These are phyloP conservation scores for Chymomyza procnemis DNA, from an alignment of 2,888 invertebrate genomes.

Conservation along the genomic window DNA sequence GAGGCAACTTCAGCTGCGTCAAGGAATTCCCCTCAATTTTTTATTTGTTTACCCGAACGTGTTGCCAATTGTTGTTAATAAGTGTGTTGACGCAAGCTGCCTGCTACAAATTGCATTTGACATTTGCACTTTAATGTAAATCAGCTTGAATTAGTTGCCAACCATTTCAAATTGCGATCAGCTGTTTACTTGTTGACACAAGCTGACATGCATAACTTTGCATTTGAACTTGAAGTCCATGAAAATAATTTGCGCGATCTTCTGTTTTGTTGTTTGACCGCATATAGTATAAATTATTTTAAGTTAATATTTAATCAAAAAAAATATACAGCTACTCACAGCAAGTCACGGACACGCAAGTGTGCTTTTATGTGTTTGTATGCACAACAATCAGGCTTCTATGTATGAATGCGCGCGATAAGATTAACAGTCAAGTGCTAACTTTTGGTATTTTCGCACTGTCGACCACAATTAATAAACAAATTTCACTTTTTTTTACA, in stretches of 20 bases:
- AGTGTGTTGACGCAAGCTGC: slow-evolving; percentile 4
- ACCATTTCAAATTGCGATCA: not conserved
- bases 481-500: slow-evolving; percentile 21
- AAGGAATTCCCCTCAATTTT: not conserved
- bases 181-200: not conserved
- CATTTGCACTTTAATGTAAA: not conserved
- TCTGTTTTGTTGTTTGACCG: too few relatives aligned
- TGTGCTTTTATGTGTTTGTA: slow-evolving; percentile 8
- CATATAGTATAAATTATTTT: not conserved
- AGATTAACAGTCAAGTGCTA: slow-evolving; percentile 39
- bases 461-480: slow-evolving; percentile 14
- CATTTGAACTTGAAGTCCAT: slow-evolving; percentile 58
- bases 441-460: slow-evolving; percentile 2
- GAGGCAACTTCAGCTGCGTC: too few relatives aligned
- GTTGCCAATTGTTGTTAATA: slow-evolving; percentile 14
- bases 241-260: slow-evolving; percentile 40
- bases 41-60: slow-evolving; percentile 1
- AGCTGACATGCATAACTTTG: not conserved
- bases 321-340: not conserved
- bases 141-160: not conserved
- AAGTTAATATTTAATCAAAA: slow-evolving; percentile 30
- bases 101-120: not conserved
- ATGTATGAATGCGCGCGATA: slow-evolving; percentile 29
- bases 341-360: slow-evolving; percentile 16
- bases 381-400: not conserved